These are phyloP conservation scores for Actinia equina DNA, from an alignment of 64 coral and sea anemone genomes.

Conservation along the genomic window DNA sequence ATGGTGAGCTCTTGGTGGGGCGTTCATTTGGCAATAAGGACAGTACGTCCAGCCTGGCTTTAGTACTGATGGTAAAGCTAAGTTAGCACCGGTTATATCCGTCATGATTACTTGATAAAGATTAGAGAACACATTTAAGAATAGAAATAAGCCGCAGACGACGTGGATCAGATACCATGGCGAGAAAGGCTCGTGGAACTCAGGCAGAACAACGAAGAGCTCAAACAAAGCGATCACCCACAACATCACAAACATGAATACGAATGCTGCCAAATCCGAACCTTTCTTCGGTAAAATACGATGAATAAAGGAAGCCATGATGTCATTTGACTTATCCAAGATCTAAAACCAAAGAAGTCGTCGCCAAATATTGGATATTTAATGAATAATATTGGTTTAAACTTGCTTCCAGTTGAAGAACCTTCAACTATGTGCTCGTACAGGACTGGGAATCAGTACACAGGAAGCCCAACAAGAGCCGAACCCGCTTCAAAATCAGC, in stretches of 20 bases:
- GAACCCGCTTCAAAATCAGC: background rate
- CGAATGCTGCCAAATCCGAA: slow-evolving; percentile 68
- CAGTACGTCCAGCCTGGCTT: slow-evolving; percentile 97
- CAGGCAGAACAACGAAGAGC: slow-evolving; percentile 72
- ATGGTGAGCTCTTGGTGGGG: slow-evolving; percentile 80
- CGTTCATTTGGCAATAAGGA: slow-evolving; percentile 88
- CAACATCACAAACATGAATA: slow-evolving; percentile 77
- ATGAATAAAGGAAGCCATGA: slow-evolving; percentile 24
- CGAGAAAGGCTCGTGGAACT: slow-evolving; percentile 73
- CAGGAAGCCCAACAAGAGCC: background rate
- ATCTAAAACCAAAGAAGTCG: background rate
- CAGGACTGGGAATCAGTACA: background rate
- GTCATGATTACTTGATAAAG: slow-evolving; percentile 78
- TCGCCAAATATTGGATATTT: background rate
- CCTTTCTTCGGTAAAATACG: slow-evolving; percentile 59
- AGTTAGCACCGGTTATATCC: slow-evolving; percentile 73
- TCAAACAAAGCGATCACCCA: slow-evolving; percentile 80
- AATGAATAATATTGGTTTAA: background rate
- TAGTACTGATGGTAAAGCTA: slow-evolving; percentile 79
- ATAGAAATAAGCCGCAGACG: slow-evolving; percentile 70
- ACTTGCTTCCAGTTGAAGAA: background rate
- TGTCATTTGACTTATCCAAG: background rate
- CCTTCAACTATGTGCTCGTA: background rate
- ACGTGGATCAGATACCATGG: slow-evolving; percentile 71
- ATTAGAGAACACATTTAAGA: slow-evolving; percentile 93